A percentile compares a stretch with the other conserved stretches of the same genome.
Conservation (phyloP, 2,113 vertebrate species). For the Choloepus hoffmanni region DNA sequence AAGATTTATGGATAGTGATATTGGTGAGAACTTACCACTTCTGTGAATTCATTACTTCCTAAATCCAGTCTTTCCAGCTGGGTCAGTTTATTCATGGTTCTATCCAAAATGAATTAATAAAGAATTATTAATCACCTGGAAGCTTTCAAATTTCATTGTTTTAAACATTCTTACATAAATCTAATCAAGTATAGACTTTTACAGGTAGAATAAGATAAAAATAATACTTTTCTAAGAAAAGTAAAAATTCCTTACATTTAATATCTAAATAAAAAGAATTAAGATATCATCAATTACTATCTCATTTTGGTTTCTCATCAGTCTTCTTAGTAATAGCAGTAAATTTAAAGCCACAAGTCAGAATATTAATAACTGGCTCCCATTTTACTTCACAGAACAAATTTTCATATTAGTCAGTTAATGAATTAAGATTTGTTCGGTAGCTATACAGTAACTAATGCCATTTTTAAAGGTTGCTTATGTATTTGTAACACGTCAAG, state of each 20-base stretch:
- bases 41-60: slow-evolving; percentile 99
- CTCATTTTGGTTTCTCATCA: slow-evolving; percentile 26
- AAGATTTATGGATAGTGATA: slow-evolving; percentile 56
- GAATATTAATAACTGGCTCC: neutral
- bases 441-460: slow-evolving; percentile 6
- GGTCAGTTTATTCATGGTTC: slow-evolving; percentile 98
- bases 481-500: slow-evolving; percentile 23
- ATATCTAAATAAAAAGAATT: neutral
- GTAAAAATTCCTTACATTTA: no score
- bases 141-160: slow-evolving; percentile 33
- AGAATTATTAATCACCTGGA: slow-evolving; percentile 32
- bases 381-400: neutral
- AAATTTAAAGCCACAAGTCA: neutral
- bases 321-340: neutral
- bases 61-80: slow-evolving; percentile 98
- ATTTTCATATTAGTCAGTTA: neutral
- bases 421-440: neutral
- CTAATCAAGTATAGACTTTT: neutral
- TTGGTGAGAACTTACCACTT: slow-evolving; percentile 89
- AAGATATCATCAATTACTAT: slow-evolving; percentile 3
- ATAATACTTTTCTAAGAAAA: slow-evolving; percentile 40
- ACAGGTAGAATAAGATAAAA: neutral
- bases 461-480: slow-evolving; percentile 21
- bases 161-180: neutral
- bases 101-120: slow-evolving; percentile 83